A percentile compares a stretch with the other conserved stretches of the same genome.
Evolutionary conservation across 2,113 vertebrate species (phyloP).

Genomic region (Brachyhypopomus gauderio): DNA sequence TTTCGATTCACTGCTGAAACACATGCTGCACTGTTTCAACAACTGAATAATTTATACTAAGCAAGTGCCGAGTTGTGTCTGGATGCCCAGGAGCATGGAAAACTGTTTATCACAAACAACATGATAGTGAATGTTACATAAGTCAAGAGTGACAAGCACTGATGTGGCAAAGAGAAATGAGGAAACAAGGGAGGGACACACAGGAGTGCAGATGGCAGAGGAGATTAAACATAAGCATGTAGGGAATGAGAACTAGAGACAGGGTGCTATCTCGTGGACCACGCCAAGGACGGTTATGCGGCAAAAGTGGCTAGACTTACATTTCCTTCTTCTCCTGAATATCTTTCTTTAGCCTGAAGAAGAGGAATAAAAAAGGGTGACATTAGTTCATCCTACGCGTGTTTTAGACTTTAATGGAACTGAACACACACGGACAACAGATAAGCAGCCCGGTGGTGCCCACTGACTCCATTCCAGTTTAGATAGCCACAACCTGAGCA

Average conservation of each 20-base stretch:
- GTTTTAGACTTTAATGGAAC: constrained; percentile 54
- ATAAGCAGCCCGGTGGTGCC: not conserved
- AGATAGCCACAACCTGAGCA: not conserved
- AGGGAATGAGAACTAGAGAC: not conserved
- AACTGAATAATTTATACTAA: not conserved
- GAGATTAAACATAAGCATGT: constrained; percentile 14
- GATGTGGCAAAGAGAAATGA: not conserved
- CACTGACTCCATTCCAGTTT: not conserved
- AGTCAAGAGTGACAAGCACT: not conserved
- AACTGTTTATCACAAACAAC: not conserved
- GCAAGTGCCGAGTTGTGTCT: not conserved
- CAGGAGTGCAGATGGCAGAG: constrained; percentile 9
- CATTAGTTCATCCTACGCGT: constrained; percentile 54
- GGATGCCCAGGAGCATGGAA: not conserved
- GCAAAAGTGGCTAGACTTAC: constrained; percentile 39
- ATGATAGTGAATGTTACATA: not conserved
- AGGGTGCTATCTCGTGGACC: not conserved
- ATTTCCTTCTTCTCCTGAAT: constrained; percentile 82
- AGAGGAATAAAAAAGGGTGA: constrained; percentile 63
- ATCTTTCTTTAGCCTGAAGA: constrained; percentile 92
- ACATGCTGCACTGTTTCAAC: not conserved
- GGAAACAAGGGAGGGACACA: constrained; percentile 3
- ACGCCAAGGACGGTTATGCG: not conserved
- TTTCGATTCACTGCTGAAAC: not conserved
- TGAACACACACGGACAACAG: constrained; percentile 43